phyloP scores from a whole-genome alignment of 2,797 vertebrate genomes.

The Lepilemur ruficaudatus region DNA sequence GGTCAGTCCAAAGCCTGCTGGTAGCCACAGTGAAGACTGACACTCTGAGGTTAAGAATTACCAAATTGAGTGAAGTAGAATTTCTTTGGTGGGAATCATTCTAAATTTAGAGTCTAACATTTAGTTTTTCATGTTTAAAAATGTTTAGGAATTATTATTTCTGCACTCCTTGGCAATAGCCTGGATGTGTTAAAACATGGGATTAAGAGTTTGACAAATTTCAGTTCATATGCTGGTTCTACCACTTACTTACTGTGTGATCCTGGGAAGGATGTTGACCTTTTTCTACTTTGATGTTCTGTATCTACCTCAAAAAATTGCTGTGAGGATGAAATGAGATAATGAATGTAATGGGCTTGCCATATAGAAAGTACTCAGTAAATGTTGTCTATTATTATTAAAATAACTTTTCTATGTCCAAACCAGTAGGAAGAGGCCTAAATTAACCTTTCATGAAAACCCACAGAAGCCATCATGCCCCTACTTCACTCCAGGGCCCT shows the following conservation, averaged over 20 bases:
- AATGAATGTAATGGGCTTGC: neutral
- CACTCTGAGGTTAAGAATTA: neutral
- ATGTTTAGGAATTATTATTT: neutral
- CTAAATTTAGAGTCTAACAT: neutral
- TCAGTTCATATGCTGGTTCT: neutral
- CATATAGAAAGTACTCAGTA: neutral
- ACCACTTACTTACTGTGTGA: neutral
- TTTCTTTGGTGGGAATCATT: neutral
- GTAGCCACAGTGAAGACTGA: neutral
- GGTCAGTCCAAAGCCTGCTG: neutral
- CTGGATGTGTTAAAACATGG: neutral
- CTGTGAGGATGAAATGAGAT: neutral
- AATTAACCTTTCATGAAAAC: neutral
- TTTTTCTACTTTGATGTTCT: neutral
- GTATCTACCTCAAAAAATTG: neutral
- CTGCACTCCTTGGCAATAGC: neutral
- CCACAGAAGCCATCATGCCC: neutral
- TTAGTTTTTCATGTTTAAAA: neutral
- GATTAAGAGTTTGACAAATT: neutral
- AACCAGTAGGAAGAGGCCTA: neutral
- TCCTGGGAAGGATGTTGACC: neutral
- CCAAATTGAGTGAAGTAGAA: neutral
- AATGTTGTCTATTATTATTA: neutral
- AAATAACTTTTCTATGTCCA: neutral
- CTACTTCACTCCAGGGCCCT: neutral